Evolutionary conservation across 2,888 invertebrate genomes (phyloP).

Genomic region (Trichogramma dendrolimi): DNA sequence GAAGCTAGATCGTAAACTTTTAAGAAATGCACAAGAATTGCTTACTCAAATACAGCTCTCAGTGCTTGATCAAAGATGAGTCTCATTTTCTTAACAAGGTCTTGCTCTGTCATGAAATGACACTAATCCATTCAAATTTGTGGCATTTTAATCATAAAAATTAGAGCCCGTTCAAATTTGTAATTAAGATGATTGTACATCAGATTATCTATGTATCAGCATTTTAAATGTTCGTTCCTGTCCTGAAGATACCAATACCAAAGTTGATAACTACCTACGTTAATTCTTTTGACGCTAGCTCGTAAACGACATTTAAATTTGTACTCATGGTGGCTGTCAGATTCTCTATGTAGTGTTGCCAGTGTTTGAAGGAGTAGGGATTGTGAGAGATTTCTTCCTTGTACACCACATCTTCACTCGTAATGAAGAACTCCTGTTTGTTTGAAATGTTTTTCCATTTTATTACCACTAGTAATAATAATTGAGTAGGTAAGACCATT

Average conservation of each 20-base stretch:
- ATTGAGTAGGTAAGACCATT: too few relatives aligned
- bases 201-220: slow-evolving; percentile 77
- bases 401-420: slow-evolving; percentile 91
- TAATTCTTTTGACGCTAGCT: slow-evolving; percentile 90
- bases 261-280: slow-evolving; percentile 89
- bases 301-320: slow-evolving; percentile 88
- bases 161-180: slow-evolving; percentile 91
- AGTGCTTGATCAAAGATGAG: slow-evolving; percentile 93
- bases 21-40: slow-evolving; percentile 80
- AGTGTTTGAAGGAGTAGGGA: slow-evolving; percentile 96
- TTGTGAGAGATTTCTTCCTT: slow-evolving; percentile 98
- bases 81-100: slow-evolving; percentile 84
- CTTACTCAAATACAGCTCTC: slow-evolving; percentile 93
- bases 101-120: slow-evolving; percentile 84
- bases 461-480: too few relatives aligned
- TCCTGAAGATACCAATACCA: slow-evolving; percentile 95
- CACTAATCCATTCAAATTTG: slow-evolving; percentile 99
- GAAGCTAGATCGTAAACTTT: slow-evolving; percentile 96
- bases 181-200: slow-evolving; percentile 91
- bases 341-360: slow-evolving; percentile 96
- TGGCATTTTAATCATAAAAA: slow-evolving; percentile 99
- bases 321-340: slow-evolving; percentile 79
- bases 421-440: slow-evolving; percentile 56
- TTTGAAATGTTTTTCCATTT: too few relatives aligned
- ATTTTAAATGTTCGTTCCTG: slow-evolving; percentile 78